Conservation (phyloP, 2,797 vertebrate species). For the Danio albolineatus region DNA sequence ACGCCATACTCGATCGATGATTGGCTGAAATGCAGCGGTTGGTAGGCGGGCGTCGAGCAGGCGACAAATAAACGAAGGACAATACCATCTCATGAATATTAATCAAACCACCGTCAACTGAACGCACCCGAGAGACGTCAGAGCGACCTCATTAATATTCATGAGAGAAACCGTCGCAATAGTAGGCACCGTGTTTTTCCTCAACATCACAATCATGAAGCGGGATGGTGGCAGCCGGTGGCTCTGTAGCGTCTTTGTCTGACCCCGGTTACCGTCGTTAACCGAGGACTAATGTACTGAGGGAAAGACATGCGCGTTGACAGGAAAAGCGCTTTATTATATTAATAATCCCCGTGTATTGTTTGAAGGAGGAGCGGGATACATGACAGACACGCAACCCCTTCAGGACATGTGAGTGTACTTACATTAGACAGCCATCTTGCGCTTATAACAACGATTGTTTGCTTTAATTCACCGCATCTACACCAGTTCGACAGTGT, state of each 20-base stretch:
- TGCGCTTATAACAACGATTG: neutral
- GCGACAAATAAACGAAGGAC: slow-evolving; percentile 2
- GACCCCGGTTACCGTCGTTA: neutral
- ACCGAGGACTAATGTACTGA: neutral
- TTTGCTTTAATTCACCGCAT: slow-evolving; percentile 47
- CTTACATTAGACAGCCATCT: slow-evolving; percentile 1
- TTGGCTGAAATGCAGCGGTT: neutral
- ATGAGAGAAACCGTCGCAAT: neutral
- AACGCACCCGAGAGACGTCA: neutral
- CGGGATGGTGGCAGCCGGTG: slow-evolving; percentile 5
- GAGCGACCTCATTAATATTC: slow-evolving; percentile 10
- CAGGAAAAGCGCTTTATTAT: neutral
- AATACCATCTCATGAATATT: neutral
- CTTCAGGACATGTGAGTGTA: slow-evolving; percentile 20
- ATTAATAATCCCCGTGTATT: neutral
- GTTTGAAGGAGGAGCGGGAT: neutral
- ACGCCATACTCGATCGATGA: neutral
- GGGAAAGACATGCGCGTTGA: neutral
- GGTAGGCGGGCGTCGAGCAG: neutral
- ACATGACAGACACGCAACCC: slow-evolving; percentile 15
- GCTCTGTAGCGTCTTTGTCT: slow-evolving; percentile 14
- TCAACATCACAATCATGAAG: slow-evolving; percentile 4
- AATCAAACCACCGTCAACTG: neutral
- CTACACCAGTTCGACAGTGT: neutral
- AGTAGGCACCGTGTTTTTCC: slow-evolving; percentile 9